These are phyloP conservation scores for Helleia helle DNA, from an alignment of 2,888 invertebrate genomes.

Conservation along the genomic window DNA sequence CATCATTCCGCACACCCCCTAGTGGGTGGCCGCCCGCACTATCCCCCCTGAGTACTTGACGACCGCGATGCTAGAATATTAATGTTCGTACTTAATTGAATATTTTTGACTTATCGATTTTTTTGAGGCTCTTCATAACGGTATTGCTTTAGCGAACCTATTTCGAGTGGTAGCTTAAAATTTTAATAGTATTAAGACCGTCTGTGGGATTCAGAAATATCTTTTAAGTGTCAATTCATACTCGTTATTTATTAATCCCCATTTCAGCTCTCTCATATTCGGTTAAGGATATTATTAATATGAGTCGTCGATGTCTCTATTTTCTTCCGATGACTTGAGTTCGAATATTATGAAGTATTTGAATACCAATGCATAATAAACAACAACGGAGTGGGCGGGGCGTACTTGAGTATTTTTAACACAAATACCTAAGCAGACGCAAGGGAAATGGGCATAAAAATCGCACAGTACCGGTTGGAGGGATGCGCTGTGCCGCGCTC, in stretches of 20 bases:
- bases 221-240: background rate
- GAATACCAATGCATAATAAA: too few relatives aligned
- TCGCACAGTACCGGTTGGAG: too few relatives aligned
- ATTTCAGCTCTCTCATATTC: background rate
- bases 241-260: background rate
- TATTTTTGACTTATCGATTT: constrained; percentile 52
- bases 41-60: constrained; percentile 57
- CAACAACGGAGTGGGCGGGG: too few relatives aligned
- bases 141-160: background rate
- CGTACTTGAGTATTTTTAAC: too few relatives aligned
- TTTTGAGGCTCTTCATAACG: constrained; percentile 18
- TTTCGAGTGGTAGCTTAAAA: constrained; percentile 3
- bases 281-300: background rate
- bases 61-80: constrained; percentile 64
- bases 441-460: too few relatives aligned
- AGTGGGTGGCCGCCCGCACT: constrained; percentile 38
- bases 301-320: background rate
- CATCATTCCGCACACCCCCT: constrained; percentile 36
- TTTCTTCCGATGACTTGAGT: background rate
- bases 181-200: constrained; percentile 1
- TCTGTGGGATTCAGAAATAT: background rate
- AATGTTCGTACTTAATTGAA: constrained; percentile 61
- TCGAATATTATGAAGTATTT: background rate
- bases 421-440: too few relatives aligned
- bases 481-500: too few relatives aligned